Evolutionary conservation across 2,797 vertebrate species (phyloP).

Genomic region (Nyctibius grandis): DNA sequence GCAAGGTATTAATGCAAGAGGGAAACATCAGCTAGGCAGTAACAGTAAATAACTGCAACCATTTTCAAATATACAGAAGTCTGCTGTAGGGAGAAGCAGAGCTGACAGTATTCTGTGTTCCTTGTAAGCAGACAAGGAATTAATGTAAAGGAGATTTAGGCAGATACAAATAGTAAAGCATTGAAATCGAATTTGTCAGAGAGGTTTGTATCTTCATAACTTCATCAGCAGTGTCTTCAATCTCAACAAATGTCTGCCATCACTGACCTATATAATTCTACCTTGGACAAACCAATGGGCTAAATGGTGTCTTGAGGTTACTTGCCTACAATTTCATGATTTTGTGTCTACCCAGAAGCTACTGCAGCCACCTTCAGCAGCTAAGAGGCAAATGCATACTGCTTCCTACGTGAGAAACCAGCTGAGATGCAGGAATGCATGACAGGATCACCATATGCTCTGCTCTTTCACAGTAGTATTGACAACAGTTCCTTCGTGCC

Average conservation of each 20-base stretch:
- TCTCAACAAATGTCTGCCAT: neutral
- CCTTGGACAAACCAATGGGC: neutral
- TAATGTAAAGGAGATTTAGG: neutral
- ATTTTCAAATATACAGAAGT: neutral
- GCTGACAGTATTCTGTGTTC: neutral
- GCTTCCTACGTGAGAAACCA: neutral
- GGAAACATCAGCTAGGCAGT: neutral
- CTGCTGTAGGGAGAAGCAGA: neutral
- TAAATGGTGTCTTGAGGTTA: neutral
- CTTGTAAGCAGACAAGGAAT: neutral
- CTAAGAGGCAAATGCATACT: constrained; percentile 17
- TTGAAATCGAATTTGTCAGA: neutral
- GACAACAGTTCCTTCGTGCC: constrained; percentile 29
- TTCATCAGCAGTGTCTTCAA: neutral
- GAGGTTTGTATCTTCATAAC: neutral
- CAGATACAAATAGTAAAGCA: neutral
- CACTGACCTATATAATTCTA: neutral
- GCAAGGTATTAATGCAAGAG: neutral
- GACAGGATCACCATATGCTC: constrained; percentile 51
- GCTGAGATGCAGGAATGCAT: constrained; percentile 15
- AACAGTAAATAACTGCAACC: neutral
- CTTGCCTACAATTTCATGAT: neutral
- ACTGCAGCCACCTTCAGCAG: constrained; percentile 29
- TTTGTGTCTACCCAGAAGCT: neutral
- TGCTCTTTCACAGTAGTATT: neutral